Evolutionary conservation across 2,113 vertebrate genomes (phyloP).

Genomic region (Macaca mulatta): DNA sequence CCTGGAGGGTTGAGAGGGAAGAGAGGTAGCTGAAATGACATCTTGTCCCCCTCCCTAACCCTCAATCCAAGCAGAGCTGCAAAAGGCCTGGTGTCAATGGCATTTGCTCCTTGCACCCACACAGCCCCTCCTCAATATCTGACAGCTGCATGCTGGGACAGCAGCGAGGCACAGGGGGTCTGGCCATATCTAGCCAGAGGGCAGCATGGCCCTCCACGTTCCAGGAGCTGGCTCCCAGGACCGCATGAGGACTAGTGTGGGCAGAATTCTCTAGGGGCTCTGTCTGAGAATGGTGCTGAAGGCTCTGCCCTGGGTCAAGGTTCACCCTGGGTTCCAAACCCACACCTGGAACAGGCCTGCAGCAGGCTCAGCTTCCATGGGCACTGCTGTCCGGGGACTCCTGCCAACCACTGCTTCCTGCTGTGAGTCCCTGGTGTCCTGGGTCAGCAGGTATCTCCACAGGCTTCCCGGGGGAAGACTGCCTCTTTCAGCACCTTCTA

Average conservation of each 20-base stretch:
- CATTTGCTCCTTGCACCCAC: neutral
- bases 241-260: neutral
- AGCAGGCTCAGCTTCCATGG: neutral
- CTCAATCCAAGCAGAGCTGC: neutral
- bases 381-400: neutral
- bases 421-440: neutral
- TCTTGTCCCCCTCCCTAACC: neutral
- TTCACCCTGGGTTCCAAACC: neutral
- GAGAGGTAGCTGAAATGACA: neutral
- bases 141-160: neutral
- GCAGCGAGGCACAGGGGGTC: neutral
- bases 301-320: neutral
- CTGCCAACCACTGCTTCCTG: constrained; percentile 1
- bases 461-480: constrained; percentile 49
- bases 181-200: neutral
- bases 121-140: neutral
- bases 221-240: neutral
- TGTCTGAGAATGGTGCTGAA: neutral
- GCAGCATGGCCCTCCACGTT: neutral
- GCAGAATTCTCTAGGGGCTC: neutral
- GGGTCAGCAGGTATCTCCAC: constrained; percentile 24
- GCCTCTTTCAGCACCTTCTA: constrained; percentile 76
- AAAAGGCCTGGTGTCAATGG: neutral
- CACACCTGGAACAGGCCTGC: neutral
- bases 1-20: neutral